Conservation (phyloP, 2,888 invertebrate species). For the Cephonodes hylas region DNA sequence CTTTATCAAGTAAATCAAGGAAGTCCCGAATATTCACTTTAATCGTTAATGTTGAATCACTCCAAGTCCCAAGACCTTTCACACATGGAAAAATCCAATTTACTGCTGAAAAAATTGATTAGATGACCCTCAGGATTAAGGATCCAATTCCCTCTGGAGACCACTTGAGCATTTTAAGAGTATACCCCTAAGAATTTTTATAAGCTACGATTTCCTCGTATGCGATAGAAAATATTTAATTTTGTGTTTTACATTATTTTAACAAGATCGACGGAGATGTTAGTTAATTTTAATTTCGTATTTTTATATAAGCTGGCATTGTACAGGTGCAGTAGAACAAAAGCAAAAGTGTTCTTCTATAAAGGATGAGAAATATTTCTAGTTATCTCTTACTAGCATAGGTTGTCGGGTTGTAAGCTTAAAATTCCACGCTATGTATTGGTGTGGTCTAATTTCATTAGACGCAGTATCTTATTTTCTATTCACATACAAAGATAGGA, state of each 20-base stretch:
- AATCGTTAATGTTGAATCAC: conserved; percentile 14
- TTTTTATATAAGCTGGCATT: too few species aligned
- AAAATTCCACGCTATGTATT: too few species aligned
- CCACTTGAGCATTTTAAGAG: conserved; percentile 29
- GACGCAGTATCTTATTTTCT: too few species aligned
- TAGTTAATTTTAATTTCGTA: too few species aligned
- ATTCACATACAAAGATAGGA: too few species aligned
- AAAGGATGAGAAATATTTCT: too few species aligned
- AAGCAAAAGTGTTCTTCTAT: too few species aligned
- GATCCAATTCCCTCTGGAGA: conserved; percentile 19
- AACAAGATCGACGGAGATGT: background rate
- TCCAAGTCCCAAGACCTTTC: conserved; percentile 13
- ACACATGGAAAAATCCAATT: conserved; percentile 23
- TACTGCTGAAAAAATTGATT: conserved; percentile 30
- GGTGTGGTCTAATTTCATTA: too few species aligned
- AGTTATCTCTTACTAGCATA: too few species aligned
- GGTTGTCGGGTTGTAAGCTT: too few species aligned
- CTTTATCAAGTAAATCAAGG: background rate
- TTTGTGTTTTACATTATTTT: background rate
- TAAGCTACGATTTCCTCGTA: conserved; percentile 15
- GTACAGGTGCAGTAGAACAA: too few species aligned
- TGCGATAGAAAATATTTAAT: background rate
- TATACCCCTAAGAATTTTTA: conserved; percentile 26
- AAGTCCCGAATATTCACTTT: background rate
- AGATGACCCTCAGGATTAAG: conserved; percentile 29